Evolutionary conservation across 2,888 invertebrate genomes (phyloP), one percentile per base, ranked within the genome.

Genomic region (Exephanes ischioxanthus): DNA sequence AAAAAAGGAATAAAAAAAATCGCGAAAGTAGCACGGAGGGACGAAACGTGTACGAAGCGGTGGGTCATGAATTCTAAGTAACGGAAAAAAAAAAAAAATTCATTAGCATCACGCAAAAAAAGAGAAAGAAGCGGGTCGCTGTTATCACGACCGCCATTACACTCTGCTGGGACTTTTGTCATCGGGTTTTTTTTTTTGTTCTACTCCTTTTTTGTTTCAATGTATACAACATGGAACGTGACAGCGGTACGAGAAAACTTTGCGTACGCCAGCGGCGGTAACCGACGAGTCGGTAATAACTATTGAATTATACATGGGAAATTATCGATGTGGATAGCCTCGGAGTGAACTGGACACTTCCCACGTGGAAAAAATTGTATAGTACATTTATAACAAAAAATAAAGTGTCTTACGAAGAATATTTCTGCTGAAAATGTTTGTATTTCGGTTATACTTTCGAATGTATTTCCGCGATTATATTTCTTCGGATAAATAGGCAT

Each of bases 1-100:
- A 72, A 67, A 16, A 26, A 55, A 58, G 58, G 80, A 76, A 48
- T 67, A 30, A 72, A 41, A 71, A 37, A 66, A 53, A 45, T 19
- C 19, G 19, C 26, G 16, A 67, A 67, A 55, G 51, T 26, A 41
- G 45, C n/a, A 75, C 33, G n/a, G 51, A 41, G 37, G 9, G 33
- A 11, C 51, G 45, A 76, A 81, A 45, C 22, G 61, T 37, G 55
- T 51, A 53, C 72, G 77, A 53, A 68, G 61, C 33, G 55, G 51
- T 80, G 41, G 63, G 72, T 80, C 55, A 76, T 66, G 78, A 76
- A 79, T 82, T 70, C 26, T 33, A 45, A 55, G 58, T 48, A 61
- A 30, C n/a, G 33, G 61, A 22, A 41, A 66, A 70, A 79, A 73
- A 79, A 85, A 85, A 79, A 73, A 79, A 85, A 85, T 66, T 85